Conservation (phyloP, 1,140 invertebrate genomes). For the Heliconius melpomene region DNA sequence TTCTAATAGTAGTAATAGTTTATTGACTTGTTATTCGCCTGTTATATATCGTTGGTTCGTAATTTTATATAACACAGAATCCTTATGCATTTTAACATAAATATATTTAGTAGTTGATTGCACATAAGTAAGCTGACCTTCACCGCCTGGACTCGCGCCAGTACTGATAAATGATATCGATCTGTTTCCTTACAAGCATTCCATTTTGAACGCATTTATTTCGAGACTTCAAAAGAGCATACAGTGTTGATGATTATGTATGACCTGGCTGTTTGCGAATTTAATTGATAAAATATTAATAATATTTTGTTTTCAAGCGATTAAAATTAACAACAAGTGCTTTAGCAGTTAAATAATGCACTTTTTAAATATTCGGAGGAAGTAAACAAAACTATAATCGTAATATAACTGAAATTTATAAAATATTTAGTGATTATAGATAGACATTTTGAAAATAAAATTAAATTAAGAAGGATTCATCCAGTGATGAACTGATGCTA, state of each 20-base stretch:
- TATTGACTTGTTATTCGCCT: neutral
- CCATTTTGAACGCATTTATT: neutral
- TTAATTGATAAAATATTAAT: too few relatives aligned
- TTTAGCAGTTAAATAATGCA: too few relatives aligned
- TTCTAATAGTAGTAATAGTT: neutral
- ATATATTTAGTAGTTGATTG: neutral
- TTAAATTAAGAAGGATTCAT: too few relatives aligned
- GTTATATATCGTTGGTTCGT: neutral
- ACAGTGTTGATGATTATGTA: neutral
- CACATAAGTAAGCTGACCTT: neutral
- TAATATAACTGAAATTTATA: too few relatives aligned
- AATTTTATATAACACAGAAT: neutral
- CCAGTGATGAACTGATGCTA: too few relatives aligned
- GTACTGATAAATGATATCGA: constrained; percentile 15
- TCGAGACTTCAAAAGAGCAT: neutral
- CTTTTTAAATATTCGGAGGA: too few relatives aligned
- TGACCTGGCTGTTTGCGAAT: neutral
- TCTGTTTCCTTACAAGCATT: constrained; percentile 1
- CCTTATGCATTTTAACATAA: neutral
- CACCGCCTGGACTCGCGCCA: constrained; percentile 13
- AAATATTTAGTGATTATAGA: too few relatives aligned
- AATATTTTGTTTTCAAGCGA: too few relatives aligned
- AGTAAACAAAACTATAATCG: too few relatives aligned
- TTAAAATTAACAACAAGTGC: too few relatives aligned
- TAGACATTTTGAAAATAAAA: too few relatives aligned